Evolutionary conservation across 2,797 vertebrate genomes (phyloP).

Genomic region (Rhinatrema bivittatum): DNA sequence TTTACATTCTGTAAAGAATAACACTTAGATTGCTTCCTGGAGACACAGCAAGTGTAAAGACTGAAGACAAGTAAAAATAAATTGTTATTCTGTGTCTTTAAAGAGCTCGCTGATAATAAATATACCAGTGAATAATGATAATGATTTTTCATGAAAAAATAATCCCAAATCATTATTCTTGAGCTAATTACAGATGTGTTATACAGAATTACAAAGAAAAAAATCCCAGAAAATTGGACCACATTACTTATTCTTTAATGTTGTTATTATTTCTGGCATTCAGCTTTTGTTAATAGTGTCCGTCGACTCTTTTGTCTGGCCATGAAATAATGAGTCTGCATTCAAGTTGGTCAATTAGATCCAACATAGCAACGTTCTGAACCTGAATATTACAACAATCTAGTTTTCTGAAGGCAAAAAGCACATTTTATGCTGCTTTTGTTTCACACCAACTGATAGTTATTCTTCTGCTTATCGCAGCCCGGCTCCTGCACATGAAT

Average conservation of each 20-base stretch:
- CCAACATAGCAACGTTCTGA: constrained; percentile 10
- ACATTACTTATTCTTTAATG: constrained; percentile 4
- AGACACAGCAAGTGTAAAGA: not conserved
- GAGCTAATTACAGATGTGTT: constrained; percentile 24
- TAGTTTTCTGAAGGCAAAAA: not conserved
- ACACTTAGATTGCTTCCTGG: constrained; percentile 18
- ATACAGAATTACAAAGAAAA: not conserved
- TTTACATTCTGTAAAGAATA: constrained; percentile 27
- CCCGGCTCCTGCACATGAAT: too few relatives aligned
- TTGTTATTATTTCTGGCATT: constrained; percentile 14
- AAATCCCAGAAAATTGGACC: constrained; percentile 1
- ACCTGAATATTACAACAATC: constrained; percentile 10
- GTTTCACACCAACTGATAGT: constrained; percentile 14
- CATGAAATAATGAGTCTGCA: constrained; percentile 13
- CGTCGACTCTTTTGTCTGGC: constrained; percentile 7
- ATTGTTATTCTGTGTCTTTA: constrained; percentile 13
- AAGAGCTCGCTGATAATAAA: constrained; percentile 4
- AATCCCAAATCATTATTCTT: constrained; percentile 18
- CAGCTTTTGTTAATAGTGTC: constrained; percentile 5
- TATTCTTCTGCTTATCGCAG: too few relatives aligned
- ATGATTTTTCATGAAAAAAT: constrained; percentile 15
- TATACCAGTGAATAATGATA: constrained; percentile 5
- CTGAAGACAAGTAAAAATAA: constrained; percentile 14
- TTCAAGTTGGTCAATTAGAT: constrained; percentile 21
- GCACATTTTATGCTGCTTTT: not conserved